phyloP scores from a whole-genome alignment of 2,797 vertebrate species.

The Pseudochromis fuscus region DNA sequence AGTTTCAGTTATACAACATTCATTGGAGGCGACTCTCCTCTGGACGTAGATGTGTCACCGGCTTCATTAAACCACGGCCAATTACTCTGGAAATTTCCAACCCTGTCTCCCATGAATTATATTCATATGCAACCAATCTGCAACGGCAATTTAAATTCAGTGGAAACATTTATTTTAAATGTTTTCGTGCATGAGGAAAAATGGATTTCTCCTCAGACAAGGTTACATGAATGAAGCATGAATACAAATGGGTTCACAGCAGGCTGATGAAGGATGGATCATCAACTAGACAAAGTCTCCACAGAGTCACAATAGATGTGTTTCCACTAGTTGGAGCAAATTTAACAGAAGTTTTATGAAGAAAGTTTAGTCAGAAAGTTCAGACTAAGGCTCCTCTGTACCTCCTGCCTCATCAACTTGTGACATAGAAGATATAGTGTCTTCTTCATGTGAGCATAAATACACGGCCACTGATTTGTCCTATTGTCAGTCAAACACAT shows the following conservation, averaged over 20 bases:
- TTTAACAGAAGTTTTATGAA: neutral
- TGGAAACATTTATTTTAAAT: conserved; percentile 23
- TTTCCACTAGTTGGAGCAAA: neutral
- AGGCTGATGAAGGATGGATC: conserved; percentile 20
- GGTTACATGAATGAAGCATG: conserved; percentile 37
- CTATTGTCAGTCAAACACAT: no score
- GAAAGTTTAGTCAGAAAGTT: no score
- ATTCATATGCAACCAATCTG: conserved; percentile 24
- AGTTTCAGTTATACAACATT: conserved; percentile 39
- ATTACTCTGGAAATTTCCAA: conserved; percentile 22
- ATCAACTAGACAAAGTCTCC: neutral
- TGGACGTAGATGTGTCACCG: conserved; percentile 24
- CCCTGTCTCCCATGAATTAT: conserved; percentile 15
- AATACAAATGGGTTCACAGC: conserved; percentile 24
- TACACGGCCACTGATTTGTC: no score
- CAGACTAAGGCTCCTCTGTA: no score
- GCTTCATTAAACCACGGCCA: conserved; percentile 37
- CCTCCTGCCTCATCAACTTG: no score
- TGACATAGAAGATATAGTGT: no score
- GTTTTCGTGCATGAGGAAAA: conserved; percentile 16
- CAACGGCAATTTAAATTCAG: conserved; percentile 34
- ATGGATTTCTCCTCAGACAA: conserved; percentile 32
- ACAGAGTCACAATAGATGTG: no score
- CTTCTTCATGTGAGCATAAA: no score
- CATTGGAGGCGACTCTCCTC: conserved; percentile 15